A percentile compares a stretch with the other conserved stretches of the same genome.
Conservation (phyloP, 92 coral and sea anemone genomes). For the Anthopleura xanthogrammica region DNA sequence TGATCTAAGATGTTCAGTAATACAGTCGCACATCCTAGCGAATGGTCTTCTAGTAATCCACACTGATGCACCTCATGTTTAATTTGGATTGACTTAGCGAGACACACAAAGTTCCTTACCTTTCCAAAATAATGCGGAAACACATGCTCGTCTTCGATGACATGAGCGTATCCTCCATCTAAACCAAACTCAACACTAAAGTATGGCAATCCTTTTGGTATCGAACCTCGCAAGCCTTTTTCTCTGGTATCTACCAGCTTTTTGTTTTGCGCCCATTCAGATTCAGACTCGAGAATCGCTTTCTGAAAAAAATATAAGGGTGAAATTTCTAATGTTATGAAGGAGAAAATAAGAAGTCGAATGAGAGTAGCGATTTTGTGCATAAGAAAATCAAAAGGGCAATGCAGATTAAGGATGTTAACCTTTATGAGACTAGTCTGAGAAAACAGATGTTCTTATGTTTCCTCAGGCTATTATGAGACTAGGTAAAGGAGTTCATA, state of each 20-base stretch:
- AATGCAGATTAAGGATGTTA: no score
- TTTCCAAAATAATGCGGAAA: conserved; percentile 95
- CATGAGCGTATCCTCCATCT: conserved; percentile 99
- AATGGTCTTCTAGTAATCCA: no score
- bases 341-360: neutral
- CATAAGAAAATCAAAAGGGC: no score
- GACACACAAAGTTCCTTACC: conserved; percentile 30
- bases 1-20: no score
- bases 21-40: no score
- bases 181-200: conserved; percentile 96
- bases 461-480: no score
- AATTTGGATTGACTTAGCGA: no score
- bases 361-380: neutral
- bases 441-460: no score
- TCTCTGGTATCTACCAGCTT: conserved; percentile 85
- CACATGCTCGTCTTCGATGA: conserved; percentile 88
- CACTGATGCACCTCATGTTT: no score
- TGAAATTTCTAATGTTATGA: neutral
- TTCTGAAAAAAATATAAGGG: conserved; percentile 48
- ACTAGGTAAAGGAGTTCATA: no score
- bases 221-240: conserved; percentile 76
- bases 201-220: conserved; percentile 94
- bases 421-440: no score
- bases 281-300: conserved; percentile 93
- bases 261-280: conserved; percentile 98